Conservation (phyloP, 2,888 invertebrate species). For the Oxytorus armatus region DNA sequence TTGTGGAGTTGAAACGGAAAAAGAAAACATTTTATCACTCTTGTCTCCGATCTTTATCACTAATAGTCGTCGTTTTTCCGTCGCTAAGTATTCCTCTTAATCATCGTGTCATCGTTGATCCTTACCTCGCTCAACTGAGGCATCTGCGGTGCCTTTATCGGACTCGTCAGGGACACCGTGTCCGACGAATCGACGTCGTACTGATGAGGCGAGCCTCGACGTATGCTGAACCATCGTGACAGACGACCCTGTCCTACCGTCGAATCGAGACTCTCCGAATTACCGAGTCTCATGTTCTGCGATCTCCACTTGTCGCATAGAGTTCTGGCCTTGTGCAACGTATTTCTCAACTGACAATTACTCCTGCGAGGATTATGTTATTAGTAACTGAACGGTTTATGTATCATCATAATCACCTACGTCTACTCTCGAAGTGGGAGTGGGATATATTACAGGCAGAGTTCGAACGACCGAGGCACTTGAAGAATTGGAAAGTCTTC, state of each 20-base stretch:
- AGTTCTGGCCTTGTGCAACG: constrained; percentile 92
- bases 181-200: constrained; percentile 88
- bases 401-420: not conserved
- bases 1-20: not conserved
- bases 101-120: constrained; percentile 52
- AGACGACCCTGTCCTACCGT: constrained; percentile 89
- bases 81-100: not conserved
- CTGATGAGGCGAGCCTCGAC: constrained; percentile 93
- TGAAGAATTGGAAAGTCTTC: not conserved
- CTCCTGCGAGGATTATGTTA: constrained; percentile 85
- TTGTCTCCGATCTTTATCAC: constrained; percentile 21
- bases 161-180: constrained; percentile 81
- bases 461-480: not conserved
- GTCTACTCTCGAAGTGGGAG: not conserved
- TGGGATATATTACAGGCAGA: constrained; percentile 3
- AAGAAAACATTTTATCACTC: not conserved
- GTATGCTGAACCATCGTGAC: constrained; percentile 95
- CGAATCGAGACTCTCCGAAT: constrained; percentile 85
- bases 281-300: constrained; percentile 81
- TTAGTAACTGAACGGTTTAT: not conserved
- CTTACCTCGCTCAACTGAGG: constrained; percentile 93
- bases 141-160: constrained; percentile 87
- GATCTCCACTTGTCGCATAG: constrained; percentile 91
- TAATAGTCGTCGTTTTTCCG: not conserved
- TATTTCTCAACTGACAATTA: constrained; percentile 92